Percentiles rank a stretch among this genome's conserved stretches.
These are phyloP conservation scores for Falco biarmicus DNA, from an alignment of 2,797 vertebrate species.

Conservation along the genomic window DNA sequence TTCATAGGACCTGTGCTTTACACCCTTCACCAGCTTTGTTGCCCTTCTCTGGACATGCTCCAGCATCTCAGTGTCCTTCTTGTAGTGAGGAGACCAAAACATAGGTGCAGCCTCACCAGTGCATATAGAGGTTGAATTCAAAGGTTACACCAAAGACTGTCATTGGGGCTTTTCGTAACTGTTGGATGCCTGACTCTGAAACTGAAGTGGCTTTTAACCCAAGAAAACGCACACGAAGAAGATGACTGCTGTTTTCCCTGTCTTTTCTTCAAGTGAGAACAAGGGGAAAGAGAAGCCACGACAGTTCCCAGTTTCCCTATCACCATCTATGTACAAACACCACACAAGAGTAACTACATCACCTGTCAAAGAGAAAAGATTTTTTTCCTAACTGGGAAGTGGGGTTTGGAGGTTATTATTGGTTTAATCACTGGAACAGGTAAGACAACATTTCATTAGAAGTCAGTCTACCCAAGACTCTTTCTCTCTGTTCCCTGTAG, in stretches of 20 bases:
- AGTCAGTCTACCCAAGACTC: neutral
- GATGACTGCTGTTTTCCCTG: neutral
- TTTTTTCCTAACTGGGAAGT: neutral
- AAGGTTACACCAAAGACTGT: neutral
- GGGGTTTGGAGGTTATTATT: neutral
- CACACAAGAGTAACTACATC: neutral
- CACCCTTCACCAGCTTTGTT: neutral
- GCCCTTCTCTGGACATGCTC: neutral
- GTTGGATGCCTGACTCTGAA: neutral
- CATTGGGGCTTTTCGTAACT: neutral
- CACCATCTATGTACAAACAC: neutral
- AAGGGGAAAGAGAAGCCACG: neutral
- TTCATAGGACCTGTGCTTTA: neutral
- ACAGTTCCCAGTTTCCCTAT: neutral
- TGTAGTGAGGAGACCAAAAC: rapidly evolving
- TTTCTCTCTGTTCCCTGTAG: neutral
- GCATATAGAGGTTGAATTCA: neutral
- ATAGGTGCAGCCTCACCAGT: neutral
- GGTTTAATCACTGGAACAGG: neutral
- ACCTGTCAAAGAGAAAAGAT: neutral
- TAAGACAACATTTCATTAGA: neutral
- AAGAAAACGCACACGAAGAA: rapidly evolving
- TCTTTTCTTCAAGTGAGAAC: neutral
- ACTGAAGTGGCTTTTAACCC: neutral
- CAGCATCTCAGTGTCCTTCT: neutral